phyloP scores from a whole-genome alignment of 2,888 invertebrate genomes.

The Agelastica alni region DNA sequence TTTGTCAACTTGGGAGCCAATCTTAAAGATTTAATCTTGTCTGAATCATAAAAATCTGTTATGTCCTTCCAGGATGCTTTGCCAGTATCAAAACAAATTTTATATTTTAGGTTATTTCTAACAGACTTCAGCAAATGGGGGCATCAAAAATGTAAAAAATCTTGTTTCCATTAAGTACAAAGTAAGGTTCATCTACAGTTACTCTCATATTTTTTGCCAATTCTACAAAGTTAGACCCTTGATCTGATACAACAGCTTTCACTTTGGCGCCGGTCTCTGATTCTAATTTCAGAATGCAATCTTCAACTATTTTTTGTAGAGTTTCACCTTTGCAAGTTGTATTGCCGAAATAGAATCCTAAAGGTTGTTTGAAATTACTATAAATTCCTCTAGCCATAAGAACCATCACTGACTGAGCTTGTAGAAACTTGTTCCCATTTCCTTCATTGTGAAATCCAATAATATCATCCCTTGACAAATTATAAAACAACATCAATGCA shows the following conservation, averaged over 20 bases:
- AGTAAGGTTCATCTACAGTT: slow-evolving; percentile 1
- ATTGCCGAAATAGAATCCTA: slow-evolving; percentile 8
- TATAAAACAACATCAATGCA: slow-evolving; percentile 5
- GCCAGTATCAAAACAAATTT: slow-evolving; percentile 14
- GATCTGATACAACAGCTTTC: slow-evolving; percentile 15
- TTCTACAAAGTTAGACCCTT: slow-evolving; percentile 25
- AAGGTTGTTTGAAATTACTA: slow-evolving; percentile 7
- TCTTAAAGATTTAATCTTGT: slow-evolving; percentile 23
- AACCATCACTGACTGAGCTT: slow-evolving; percentile 2
- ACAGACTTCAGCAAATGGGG: slow-evolving; percentile 27
- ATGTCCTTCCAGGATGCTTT: slow-evolving; percentile 27
- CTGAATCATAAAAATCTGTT: slow-evolving; percentile 27
- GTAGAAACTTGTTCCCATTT: background rate
- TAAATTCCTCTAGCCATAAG: slow-evolving; percentile 13
- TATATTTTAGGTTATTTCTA: slow-evolving; percentile 28
- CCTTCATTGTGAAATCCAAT: slow-evolving; percentile 9
- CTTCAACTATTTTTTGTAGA: slow-evolving; percentile 2
- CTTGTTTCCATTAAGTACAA: slow-evolving; percentile 8
- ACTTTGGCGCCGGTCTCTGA: slow-evolving; percentile 8
- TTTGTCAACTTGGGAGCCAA: slow-evolving; percentile 32
- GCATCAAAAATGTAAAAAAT: slow-evolving; percentile 26
- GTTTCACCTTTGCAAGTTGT: background rate
- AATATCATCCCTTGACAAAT: slow-evolving; percentile 6
- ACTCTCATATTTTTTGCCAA: slow-evolving; percentile 17
- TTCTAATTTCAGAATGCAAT: slow-evolving; percentile 6